These are phyloP conservation scores for Serilophus lunatus DNA, from an alignment of 2,113 vertebrate species.

Conservation along the genomic window DNA sequence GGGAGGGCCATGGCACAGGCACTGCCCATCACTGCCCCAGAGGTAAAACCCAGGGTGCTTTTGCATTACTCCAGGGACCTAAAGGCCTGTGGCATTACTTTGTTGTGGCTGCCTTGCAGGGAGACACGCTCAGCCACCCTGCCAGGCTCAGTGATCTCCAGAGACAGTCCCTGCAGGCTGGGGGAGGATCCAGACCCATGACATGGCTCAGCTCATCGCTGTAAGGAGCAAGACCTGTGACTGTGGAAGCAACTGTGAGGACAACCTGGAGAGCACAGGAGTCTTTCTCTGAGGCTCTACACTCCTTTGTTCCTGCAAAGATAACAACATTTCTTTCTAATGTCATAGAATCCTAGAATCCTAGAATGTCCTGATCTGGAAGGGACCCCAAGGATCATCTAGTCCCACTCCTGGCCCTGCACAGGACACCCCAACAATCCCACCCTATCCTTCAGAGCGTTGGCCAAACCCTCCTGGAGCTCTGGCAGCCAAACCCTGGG, in stretches of 20 bases:
- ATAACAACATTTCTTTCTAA: neutral
- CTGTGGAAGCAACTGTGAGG: neutral
- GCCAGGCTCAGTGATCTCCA: neutral
- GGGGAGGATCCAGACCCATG: rapidly evolving
- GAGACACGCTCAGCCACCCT: neutral
- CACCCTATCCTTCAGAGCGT: neutral
- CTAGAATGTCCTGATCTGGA: neutral
- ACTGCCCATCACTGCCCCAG: rapidly evolving
- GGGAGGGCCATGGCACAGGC: neutral
- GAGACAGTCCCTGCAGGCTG: neutral
- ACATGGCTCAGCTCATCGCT: neutral
- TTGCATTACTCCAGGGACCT: neutral
- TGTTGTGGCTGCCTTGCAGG: neutral
- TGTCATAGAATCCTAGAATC: neutral
- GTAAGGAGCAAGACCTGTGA: neutral
- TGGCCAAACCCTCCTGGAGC: neutral
- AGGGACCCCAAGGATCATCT: neutral
- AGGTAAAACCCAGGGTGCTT: neutral
- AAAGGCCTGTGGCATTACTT: neutral
- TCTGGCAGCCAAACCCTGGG: neutral
- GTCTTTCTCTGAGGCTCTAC: neutral
- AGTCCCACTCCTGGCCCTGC: neutral
- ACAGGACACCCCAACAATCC: neutral
- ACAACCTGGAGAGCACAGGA: neutral
- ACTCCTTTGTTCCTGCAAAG: neutral